Base-by-base conservation (phyloP, 30 jellyfish, hydroid and myxozoan species). In the Turritopsis rubra region DNA sequence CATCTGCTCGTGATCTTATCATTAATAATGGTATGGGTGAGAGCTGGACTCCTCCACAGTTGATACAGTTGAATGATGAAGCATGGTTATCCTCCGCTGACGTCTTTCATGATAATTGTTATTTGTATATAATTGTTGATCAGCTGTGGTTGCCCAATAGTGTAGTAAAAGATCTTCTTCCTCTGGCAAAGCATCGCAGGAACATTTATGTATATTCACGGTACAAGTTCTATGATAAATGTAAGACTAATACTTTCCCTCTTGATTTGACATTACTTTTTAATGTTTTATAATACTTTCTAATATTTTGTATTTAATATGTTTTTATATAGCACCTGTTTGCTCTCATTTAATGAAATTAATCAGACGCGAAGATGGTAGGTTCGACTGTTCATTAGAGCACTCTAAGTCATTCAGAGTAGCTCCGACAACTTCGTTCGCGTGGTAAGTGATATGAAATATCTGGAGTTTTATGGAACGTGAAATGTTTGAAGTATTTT, bases 31-130 rank as follows among this genome's bases (percentile, higher is more conserved):
- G 92, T 20, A 65, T 88, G 53, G 88, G 95, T 8, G 54, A 65
- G 24, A 95, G 97, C 26, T 90, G 97, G 97, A 80, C 90, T 74
- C 97, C 97, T 27, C 54, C 80, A 18, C 79, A 53, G 71, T 65
- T 83, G 21, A 72, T 90, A 20, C 94, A 85, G 66, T 79, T 68
- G 8, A 87, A 86, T 85, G 93, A 83, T 66, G 95, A 90, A 24
- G 65, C 72, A 17, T 82, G 88, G 88, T 82, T 68, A 87, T 21
- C 84, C 20, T 25, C 85, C 31, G 19, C 88, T 72, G 95, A 81
- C 26, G 83, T 29, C 21, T 29, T 13, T n/a, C 83, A 70, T 53
- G 79, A 28, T 8, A 79, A 75, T 16, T 53, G 82, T 27, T 53
- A 66, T 31, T 89, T 90, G 1, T 71, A 20, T 8, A 29, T 85